Conservation (phyloP, 2,797 vertebrate genomes). For the Cirrhinus molitorella region DNA sequence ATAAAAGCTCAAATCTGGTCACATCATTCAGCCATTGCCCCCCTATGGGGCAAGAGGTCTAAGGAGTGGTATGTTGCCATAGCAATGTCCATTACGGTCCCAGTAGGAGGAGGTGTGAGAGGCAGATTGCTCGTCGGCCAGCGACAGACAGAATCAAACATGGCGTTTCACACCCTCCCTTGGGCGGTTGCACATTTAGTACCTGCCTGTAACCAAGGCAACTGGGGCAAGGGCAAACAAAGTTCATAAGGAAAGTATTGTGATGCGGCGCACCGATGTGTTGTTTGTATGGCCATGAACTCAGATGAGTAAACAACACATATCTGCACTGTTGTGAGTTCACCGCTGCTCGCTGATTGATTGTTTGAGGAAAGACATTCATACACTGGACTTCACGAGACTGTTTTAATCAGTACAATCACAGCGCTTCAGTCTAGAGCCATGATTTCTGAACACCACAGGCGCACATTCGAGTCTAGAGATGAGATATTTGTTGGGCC, state of each 20-base stretch:
- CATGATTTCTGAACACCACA: conserved; percentile 3
- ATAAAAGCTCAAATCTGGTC: conserved; percentile 26
- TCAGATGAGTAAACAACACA: conserved; percentile 32
- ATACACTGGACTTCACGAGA: conserved; percentile 2
- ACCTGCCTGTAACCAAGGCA: conserved; percentile 70
- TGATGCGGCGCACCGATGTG: background rate
- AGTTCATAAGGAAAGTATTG: conserved; percentile 55
- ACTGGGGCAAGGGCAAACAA: conserved; percentile 68
- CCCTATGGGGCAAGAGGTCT: conserved; percentile 60
- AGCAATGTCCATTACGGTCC: conserved; percentile 59
- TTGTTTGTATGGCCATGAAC: conserved; percentile 37
- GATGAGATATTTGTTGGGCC: conserved; percentile 54
- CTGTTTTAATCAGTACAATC: conserved; percentile 28
- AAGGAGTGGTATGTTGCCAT: conserved; percentile 68
- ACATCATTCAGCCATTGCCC: conserved; percentile 11
- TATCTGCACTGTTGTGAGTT: conserved; percentile 38
- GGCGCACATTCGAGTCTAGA: background rate
- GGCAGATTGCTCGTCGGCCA: conserved; percentile 60
- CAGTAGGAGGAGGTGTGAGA: conserved; percentile 69
- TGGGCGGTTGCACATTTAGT: conserved; percentile 64
- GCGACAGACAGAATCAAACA: conserved; percentile 70
- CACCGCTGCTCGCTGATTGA: conserved; percentile 4
- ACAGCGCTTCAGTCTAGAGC: conserved; percentile 36
- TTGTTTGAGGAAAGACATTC: conserved; percentile 11
- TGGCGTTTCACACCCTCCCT: conserved; percentile 72